phyloP scores from a whole-genome alignment of 1,140 invertebrate species.

The Lasioglossum albipes region DNA sequence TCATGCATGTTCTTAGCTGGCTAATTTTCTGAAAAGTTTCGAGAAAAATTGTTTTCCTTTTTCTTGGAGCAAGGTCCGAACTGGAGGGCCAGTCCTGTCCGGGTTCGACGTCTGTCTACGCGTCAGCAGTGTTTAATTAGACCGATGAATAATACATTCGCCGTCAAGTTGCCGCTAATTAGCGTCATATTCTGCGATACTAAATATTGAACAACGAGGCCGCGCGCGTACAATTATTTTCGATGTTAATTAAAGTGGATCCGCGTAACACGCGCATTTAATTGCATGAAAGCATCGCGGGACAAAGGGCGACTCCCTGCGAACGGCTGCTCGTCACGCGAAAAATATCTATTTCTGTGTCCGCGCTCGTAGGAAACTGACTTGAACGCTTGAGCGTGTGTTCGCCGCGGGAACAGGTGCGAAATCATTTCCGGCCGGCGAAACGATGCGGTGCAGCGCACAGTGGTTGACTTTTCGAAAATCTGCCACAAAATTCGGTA shows the following conservation, averaged over 20 bases:
- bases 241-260: slow-evolving; percentile 44
- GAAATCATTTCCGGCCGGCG: neutral
- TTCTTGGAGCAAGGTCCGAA: too few species aligned
- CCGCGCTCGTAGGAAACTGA: neutral
- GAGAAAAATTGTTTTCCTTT: too few species aligned
- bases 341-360: slow-evolving; percentile 33
- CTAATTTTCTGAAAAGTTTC: too few species aligned
- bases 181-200: slow-evolving; percentile 37
- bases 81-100: too few species aligned
- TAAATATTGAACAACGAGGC: slow-evolving; percentile 41
- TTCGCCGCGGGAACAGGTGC: slow-evolving; percentile 7
- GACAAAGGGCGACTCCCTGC: slow-evolving; percentile 24
- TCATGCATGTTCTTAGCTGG: too few species aligned
- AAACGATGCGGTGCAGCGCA: too few species aligned
- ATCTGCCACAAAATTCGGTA: neutral
- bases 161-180: slow-evolving; percentile 21
- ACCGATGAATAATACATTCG: slow-evolving; percentile 40
- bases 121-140: slow-evolving; percentile 32
- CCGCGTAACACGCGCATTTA: slow-evolving; percentile 27
- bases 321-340: slow-evolving; percentile 18
- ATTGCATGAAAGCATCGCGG: slow-evolving; percentile 37
- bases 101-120: neutral
- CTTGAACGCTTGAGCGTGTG: neutral
- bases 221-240: slow-evolving; percentile 35
- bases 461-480: neutral